Conservation (phyloP, 2,113 vertebrate species). For the Arizona elegans region DNA sequence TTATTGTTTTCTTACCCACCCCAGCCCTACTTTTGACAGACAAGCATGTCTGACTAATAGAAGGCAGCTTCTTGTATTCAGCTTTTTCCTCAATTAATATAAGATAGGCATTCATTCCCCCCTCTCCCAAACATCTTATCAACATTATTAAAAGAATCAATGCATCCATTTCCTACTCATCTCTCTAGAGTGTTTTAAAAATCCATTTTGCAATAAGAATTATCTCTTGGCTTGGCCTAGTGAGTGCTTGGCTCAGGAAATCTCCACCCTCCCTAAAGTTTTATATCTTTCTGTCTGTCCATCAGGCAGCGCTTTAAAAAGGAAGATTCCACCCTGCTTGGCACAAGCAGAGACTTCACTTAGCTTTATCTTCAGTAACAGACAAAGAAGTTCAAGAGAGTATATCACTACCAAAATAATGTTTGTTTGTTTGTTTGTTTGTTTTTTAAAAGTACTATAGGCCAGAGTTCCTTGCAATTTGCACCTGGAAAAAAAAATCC, state of each 20-base stretch:
- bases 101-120: conserved; percentile 1
- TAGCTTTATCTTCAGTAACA: not conserved
- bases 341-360: not conserved
- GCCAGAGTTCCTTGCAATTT: not conserved
- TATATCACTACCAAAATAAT: not conserved
- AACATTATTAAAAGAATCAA: conserved; percentile 37
- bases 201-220: conserved; percentile 27
- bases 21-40: not conserved
- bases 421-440: too few species aligned
- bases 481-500: not conserved
- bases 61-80: conserved; percentile 4
- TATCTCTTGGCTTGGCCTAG: conserved; percentile 9
- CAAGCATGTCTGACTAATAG: not conserved
- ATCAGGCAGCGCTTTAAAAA: not conserved
- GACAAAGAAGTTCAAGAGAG: not conserved
- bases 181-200: conserved; percentile 26
- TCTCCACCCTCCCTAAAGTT: not conserved
- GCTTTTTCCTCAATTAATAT: conserved; percentile 19
- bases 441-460: not conserved
- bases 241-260: conserved; percentile 18
- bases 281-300: not conserved
- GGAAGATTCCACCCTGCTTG: not conserved
- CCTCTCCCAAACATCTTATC: conserved; percentile 15
- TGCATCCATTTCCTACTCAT: conserved; percentile 27
- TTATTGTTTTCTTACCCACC: not conserved